Base-by-base conservation (phyloP, 2,113 vertebrate species). In the Epinephelus moara region DNA sequence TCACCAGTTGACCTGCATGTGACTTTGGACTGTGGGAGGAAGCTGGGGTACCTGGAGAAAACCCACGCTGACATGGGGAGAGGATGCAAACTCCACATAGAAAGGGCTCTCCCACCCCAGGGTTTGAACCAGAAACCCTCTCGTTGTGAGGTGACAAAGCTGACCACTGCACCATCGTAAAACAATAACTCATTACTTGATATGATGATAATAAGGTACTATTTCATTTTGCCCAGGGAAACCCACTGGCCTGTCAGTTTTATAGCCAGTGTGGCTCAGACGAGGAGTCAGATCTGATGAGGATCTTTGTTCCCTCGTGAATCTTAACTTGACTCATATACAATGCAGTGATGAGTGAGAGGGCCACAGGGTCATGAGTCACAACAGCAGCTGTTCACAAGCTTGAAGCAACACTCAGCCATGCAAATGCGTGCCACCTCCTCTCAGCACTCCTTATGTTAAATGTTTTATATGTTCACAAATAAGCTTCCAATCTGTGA, bases 301-400 rank as follows among this genome's bases (percentile, higher is more conserved):
- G n/a, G 23, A 42, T 66, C 4, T 42, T 30, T 57, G 67, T 57
- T 78, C 40, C 33, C 49, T 5, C 0, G 13, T 69, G 50, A 78
- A 47, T 59, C 21, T 53, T 19, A 0, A 30, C 23, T 42, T 83
- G 77, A 71, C 63, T 70, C 63, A 72, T 55, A 25, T 27, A 12
- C 15, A 8, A 19, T 17, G 42, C 25, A 49, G 57, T 37, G 47
- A 78, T 70, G 59, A 55, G 45, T 37, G 66, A 55, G 47, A 72
- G 27, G 62, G 68, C 55, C 75, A 77, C 47, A 4, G 53, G 57
- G 56, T 50, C 55, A 18, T 61, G 50, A 59, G 33, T 82, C 55
- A 62, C 66, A 27, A 2, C 33, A 70, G 70, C 66, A 27, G 33
- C 59, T 19, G 23, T 27, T 79, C 67, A 76, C 68, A 78, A 23